Conservation (phyloP, 2,797 vertebrate genomes). For the Saxicola maurus region DNA sequence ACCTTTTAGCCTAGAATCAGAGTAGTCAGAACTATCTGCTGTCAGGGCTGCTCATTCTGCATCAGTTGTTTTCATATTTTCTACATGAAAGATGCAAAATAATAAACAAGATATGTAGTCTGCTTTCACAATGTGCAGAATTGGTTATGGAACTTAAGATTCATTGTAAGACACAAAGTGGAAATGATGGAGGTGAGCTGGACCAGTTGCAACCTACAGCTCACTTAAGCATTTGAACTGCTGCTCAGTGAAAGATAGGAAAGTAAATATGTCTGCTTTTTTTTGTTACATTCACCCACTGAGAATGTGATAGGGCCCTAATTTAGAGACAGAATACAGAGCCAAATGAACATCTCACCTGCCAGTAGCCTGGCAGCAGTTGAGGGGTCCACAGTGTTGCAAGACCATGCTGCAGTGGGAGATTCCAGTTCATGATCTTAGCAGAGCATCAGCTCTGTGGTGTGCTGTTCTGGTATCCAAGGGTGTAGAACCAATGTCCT, state of each 20-base stretch:
- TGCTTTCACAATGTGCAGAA: background rate
- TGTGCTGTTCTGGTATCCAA: background rate
- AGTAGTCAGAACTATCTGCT: background rate
- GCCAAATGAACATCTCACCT: background rate
- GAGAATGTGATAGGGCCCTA: background rate
- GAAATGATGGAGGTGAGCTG: background rate
- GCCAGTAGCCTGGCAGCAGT: background rate
- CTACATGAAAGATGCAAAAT: background rate
- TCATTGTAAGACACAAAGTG: background rate
- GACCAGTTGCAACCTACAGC: background rate
- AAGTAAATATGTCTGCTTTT: background rate
- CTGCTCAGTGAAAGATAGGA: background rate
- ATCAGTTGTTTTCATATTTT: background rate
- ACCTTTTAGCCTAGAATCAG: background rate
- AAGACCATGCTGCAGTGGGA: background rate
- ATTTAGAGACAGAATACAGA: background rate
- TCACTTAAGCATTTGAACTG: background rate
- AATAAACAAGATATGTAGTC: background rate
- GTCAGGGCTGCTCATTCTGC: background rate
- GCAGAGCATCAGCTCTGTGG: background rate
- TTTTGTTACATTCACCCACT: background rate
- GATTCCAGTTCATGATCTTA: background rate
- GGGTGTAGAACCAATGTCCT: background rate
- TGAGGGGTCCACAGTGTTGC: background rate
- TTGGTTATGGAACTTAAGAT: background rate